These are phyloP conservation scores for Halcyon badia DNA, from an alignment of 2,797 vertebrate species.

Conservation along the genomic window DNA sequence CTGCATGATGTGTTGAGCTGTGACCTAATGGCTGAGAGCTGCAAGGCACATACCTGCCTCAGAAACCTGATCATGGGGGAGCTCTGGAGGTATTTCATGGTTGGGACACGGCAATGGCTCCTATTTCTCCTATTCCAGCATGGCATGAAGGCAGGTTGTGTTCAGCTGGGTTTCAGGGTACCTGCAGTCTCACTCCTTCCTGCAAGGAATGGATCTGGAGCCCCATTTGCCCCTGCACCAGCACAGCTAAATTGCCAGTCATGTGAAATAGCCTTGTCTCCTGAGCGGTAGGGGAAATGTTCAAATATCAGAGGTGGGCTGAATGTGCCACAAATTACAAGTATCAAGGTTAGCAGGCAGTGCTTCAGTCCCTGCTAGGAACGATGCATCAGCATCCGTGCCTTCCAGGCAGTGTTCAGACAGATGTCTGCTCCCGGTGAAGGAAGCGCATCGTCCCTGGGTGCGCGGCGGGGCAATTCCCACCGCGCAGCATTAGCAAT, in stretches of 20 bases:
- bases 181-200: not conserved
- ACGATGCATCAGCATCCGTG: rapidly evolving
- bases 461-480: not conserved
- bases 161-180: not conserved
- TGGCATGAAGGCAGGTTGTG: not conserved
- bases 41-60: not conserved
- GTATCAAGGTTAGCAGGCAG: rapidly evolving
- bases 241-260: not conserved
- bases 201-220: not conserved
- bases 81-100: not conserved
- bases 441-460: not conserved
- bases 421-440: not conserved
- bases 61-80: not conserved
- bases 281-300: not conserved
- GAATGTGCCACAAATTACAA: not conserved
- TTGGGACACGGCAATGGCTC: not conserved
- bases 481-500: not conserved
- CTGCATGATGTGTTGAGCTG: not conserved
- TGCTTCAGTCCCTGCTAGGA: not conserved
- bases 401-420: not conserved
- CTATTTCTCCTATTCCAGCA: not conserved
- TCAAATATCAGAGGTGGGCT: not conserved
- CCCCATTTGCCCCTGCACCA: not conserved
- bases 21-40: not conserved
- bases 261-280: not conserved